A percentile compares a stretch with the other conserved stretches of the same genome.
phyloP scores from a whole-genome alignment of 2,888 invertebrate species.

The Amiota communis region DNA sequence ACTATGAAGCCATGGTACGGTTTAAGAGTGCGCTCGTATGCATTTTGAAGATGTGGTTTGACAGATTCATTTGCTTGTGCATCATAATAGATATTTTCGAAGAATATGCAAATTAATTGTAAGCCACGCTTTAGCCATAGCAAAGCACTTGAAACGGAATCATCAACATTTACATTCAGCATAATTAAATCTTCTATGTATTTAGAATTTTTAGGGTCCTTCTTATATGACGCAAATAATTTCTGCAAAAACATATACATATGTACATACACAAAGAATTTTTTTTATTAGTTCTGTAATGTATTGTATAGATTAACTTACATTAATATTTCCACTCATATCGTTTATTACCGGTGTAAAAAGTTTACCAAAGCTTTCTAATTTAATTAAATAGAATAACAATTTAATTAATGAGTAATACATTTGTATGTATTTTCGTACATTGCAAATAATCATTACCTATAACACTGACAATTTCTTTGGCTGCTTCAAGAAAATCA shows the following conservation, averaged over 20 bases:
- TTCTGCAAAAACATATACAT: slow-evolving; percentile 76
- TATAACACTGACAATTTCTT: slow-evolving; percentile 77
- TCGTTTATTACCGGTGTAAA: slow-evolving; percentile 84
- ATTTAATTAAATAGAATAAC: background rate
- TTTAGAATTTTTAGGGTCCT: slow-evolving; percentile 75
- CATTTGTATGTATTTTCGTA: background rate
- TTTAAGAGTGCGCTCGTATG: slow-evolving; percentile 82
- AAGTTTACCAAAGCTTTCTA: slow-evolving; percentile 82
- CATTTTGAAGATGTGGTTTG: slow-evolving; percentile 77
- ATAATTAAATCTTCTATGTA: slow-evolving; percentile 82
- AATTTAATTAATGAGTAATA: background rate
- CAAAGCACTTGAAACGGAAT: slow-evolving; percentile 78
- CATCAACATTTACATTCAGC: slow-evolving; percentile 76
- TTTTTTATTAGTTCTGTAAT: background rate
- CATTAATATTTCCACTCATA: slow-evolving; percentile 85
- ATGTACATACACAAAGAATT: background rate
- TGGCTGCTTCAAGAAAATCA: slow-evolving; percentile 78
- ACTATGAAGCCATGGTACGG: slow-evolving; percentile 85
- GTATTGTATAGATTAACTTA: slow-evolving; percentile 67
- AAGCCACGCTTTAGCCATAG: slow-evolving; percentile 81
- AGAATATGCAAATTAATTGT: slow-evolving; percentile 70
- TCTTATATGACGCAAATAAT: slow-evolving; percentile 76
- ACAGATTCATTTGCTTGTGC: slow-evolving; percentile 75
- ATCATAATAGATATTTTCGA: slow-evolving; percentile 70
- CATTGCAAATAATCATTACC: slow-evolving; percentile 76